Conservation (phyloP, 2,797 vertebrate genomes). For the Sebastiscus tertius region DNA sequence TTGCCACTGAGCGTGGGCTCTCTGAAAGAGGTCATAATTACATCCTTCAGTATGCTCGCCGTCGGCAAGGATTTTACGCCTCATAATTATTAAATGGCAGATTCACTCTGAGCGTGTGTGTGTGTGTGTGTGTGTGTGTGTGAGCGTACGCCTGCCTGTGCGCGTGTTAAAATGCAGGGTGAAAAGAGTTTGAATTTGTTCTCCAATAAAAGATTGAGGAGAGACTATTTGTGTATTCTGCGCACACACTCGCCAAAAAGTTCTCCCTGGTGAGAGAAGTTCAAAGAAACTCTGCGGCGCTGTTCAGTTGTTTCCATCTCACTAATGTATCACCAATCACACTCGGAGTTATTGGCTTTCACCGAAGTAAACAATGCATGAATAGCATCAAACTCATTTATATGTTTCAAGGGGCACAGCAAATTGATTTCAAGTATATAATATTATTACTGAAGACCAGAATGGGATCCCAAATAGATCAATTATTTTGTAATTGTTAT, state of each 20-base stretch:
- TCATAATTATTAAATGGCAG: slow-evolving; percentile 86
- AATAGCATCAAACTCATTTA: slow-evolving; percentile 53
- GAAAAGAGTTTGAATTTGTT: slow-evolving; percentile 68
- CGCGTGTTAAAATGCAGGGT: slow-evolving; percentile 57
- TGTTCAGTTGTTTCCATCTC: slow-evolving; percentile 45
- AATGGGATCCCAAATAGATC: slow-evolving; percentile 36
- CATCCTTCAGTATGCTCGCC: slow-evolving; percentile 84
- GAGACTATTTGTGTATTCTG: slow-evolving; percentile 58
- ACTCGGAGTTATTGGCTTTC: slow-evolving; percentile 40
- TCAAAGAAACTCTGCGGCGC: slow-evolving; percentile 39
- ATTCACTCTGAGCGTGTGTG: slow-evolving; percentile 59
- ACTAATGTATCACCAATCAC: slow-evolving; percentile 51
- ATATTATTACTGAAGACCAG: slow-evolving; percentile 35
- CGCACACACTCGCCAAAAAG: slow-evolving; percentile 49
- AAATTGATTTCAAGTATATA: slow-evolving; percentile 64
- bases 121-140: neutral
- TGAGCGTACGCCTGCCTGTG: neutral
- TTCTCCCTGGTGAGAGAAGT: slow-evolving; percentile 52
- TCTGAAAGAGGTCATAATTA: slow-evolving; percentile 86
- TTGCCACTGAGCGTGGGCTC: slow-evolving; percentile 77
- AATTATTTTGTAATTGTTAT: slow-evolving; percentile 61
- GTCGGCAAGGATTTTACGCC: slow-evolving; percentile 85
- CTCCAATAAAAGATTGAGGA: slow-evolving; percentile 57
- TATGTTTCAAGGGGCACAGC: slow-evolving; percentile 40
- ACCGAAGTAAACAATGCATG: slow-evolving; percentile 53